These are phyloP conservation scores for Cydia amplana DNA, from an alignment of 1,140 invertebrate genomes.

Conservation along the genomic window DNA sequence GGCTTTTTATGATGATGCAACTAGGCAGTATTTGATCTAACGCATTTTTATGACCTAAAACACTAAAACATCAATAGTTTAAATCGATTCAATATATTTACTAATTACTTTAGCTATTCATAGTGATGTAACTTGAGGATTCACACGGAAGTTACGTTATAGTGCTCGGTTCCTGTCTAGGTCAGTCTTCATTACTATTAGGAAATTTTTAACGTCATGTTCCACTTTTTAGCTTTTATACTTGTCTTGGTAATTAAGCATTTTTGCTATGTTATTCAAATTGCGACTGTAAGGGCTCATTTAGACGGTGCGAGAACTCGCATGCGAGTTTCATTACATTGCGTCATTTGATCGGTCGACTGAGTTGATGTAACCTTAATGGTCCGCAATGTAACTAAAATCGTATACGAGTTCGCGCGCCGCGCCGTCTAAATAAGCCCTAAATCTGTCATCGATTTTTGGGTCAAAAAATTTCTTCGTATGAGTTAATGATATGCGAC, in stretches of 20 bases:
- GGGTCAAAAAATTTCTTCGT: too few species aligned
- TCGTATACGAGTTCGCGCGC: too few species aligned
- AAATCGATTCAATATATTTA: background rate
- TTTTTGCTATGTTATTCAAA: background rate
- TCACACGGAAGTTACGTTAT: conserved; percentile 22
- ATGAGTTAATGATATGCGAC: too few species aligned
- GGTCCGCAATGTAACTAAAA: too few species aligned
- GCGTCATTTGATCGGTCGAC: too few species aligned
- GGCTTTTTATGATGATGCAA: too few species aligned
- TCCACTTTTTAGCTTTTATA: background rate
- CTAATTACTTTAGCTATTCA: background rate
- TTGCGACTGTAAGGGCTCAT: background rate
- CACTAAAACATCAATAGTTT: background rate
- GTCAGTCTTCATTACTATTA: background rate
- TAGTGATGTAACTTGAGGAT: conserved; percentile 12
- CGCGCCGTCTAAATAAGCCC: too few species aligned
- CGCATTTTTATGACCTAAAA: background rate
- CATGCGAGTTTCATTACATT: too few species aligned
- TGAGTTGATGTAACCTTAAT: too few species aligned
- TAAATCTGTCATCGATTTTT: background rate
- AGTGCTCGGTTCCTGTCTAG: conserved; percentile 5
- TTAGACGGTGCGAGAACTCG: too few species aligned
- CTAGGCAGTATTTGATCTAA: background rate
- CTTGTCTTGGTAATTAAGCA: background rate
- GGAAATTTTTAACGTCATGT: background rate